These are phyloP conservation scores for Xestia c-nigrum DNA, from an alignment of 2,888 invertebrate species.

Conservation along the genomic window DNA sequence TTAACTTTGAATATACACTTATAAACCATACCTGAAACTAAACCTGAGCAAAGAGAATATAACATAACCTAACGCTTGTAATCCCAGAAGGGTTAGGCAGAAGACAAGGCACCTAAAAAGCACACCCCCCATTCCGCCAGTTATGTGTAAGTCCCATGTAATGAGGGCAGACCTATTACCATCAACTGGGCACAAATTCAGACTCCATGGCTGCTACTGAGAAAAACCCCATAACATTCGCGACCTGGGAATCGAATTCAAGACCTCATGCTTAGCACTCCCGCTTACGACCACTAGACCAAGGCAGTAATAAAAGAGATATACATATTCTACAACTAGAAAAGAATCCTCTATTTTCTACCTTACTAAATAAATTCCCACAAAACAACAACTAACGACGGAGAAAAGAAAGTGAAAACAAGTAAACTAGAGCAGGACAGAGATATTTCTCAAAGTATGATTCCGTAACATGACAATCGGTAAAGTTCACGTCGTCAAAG, in stretches of 20 bases:
- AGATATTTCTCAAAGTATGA: constrained; percentile 45
- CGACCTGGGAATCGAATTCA: no score
- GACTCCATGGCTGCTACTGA: no score
- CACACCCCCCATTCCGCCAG: no score
- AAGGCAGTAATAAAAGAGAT: not conserved
- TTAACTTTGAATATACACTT: not conserved
- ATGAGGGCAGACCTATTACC: no score
- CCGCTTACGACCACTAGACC: not conserved
- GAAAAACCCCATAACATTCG: no score
- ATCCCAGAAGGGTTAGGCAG: no score
- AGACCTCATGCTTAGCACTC: not conserved
- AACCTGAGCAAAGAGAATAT: not conserved
- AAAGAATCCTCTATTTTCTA: not conserved
- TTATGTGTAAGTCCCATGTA: no score
- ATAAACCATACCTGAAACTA: not conserved
- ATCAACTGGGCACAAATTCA: no score
- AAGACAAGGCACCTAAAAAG: no score
- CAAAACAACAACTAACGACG: not conserved
- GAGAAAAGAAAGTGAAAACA: constrained; percentile 27
- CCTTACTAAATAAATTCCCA: constrained; percentile 15
- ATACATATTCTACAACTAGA: not conserved
- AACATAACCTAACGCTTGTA: no score
- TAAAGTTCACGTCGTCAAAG: constrained; percentile 63
- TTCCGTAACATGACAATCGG: constrained; percentile 58
- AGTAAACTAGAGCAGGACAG: constrained; percentile 26